Conservation (phyloP, 2,113 vertebrate genomes). For the Bagarius yarrelli region DNA sequence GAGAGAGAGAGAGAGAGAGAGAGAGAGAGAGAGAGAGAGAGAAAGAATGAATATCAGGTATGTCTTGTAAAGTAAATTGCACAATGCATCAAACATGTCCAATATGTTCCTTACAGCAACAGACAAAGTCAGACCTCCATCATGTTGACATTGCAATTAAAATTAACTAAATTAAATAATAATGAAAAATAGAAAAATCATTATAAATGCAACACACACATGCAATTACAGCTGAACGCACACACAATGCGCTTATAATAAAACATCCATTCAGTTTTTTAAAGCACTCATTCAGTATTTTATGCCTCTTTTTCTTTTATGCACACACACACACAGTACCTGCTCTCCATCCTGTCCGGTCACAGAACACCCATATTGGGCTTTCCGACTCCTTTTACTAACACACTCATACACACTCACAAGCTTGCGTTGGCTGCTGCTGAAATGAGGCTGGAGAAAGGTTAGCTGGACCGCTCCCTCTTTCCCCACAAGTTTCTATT, state of each 20-base stretch:
- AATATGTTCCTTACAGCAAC: background rate
- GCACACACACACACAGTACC: constrained; percentile 32
- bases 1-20: background rate
- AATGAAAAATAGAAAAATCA: background rate
- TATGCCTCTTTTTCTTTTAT: background rate
- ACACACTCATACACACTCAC: background rate
- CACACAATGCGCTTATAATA: no score
- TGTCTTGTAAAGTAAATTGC: background rate
- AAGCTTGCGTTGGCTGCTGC: background rate
- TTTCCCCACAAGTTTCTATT: constrained; percentile 33
- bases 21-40: background rate
- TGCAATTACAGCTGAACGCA: background rate
- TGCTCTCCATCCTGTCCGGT: constrained; percentile 52
- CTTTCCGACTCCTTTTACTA: background rate
- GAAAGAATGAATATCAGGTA: background rate
- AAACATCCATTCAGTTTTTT: background rate
- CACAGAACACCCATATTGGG: constrained; percentile 36
- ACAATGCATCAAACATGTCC: background rate
- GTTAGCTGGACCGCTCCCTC: constrained; percentile 16
- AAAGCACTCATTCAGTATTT: background rate
- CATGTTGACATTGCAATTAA: no score
- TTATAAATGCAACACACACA: background rate
- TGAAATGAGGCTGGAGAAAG: constrained; percentile 7
- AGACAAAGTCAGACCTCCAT: background rate
- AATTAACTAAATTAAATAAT: background rate